These are phyloP conservation scores for Hyposmocoma kahamanoa DNA, from an alignment of 1,140 invertebrate species.

Conservation along the genomic window DNA sequence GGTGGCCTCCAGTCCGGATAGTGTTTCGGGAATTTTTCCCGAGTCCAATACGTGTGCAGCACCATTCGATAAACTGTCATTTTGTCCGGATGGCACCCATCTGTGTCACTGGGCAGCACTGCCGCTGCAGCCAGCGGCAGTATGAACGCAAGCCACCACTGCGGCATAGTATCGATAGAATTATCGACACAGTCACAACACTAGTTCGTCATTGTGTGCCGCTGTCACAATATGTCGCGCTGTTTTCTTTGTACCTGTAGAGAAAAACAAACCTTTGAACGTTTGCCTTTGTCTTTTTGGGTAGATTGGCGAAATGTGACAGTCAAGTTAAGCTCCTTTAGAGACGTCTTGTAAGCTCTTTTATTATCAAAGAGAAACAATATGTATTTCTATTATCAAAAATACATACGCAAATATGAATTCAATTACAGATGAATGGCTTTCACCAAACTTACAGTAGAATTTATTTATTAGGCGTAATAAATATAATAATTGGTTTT, in stretches of 20 bases:
- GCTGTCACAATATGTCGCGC: constrained; percentile 36
- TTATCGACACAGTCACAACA: constrained; percentile 34
- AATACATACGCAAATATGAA: too few species aligned
- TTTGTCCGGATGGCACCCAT: constrained; percentile 67
- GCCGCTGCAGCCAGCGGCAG: constrained; percentile 21
- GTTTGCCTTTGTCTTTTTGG: neutral
- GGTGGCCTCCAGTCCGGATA: constrained; percentile 93
- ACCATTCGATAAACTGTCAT: constrained; percentile 90
- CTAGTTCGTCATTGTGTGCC: constrained; percentile 22
- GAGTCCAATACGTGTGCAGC: constrained; percentile 92
- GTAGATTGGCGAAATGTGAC: too few species aligned
- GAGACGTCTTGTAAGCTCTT: too few species aligned
- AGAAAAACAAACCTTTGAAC: constrained; percentile 16
- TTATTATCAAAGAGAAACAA: too few species aligned
- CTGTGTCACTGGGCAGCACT: constrained; percentile 33
- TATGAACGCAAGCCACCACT: constrained; percentile 32
- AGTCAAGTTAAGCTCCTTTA: too few species aligned
- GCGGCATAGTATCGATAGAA: constrained; percentile 34
- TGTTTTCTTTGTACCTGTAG: constrained; percentile 37
- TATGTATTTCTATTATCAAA: too few species aligned
- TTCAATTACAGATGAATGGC: too few species aligned
- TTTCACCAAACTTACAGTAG: too few species aligned
- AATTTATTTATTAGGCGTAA: too few species aligned
- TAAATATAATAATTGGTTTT: too few species aligned
- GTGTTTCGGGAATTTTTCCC: constrained; percentile 91